Base-by-base conservation (phyloP, 2,888 invertebrate species). In the Platypus cylindrus region DNA sequence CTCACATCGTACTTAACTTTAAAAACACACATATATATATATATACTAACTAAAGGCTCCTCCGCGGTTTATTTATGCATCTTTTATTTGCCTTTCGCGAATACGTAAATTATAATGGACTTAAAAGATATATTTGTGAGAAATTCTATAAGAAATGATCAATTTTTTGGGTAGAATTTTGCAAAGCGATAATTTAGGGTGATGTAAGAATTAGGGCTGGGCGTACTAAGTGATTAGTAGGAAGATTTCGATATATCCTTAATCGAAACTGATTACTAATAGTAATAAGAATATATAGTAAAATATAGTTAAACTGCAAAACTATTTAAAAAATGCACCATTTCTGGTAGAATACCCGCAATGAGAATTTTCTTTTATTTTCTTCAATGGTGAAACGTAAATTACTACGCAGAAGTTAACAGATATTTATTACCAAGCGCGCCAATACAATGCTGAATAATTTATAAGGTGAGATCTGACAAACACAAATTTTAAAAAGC, bases 391-490 rank as follows among this genome's bases (percentile, higher is more conserved):
- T 43, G 38, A 36, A 47, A 53, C 56, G 56, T 57, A 57, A 57
- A 58, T 56, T 57, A 56, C n/a, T n/a, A n/a, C n/a, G n/a, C 46
- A 49, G 48, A 46, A 51, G 51, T 53, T 52, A 49, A 46, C 52
- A 50, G 53, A 56, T 56, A 59, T 59, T 59, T 58, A 58, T 58
- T 51, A 51, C 54, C 52, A 41, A n/a, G 47, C 43, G 49, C 49
- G 48, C 47, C 51, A 47, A 52, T 55, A 58, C 56, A 57, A 58
- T 59, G 54, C 54, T 53, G 57, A 56, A 59, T 60, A 57, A 60
- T 59, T 60, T 59, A 59, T 58, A 57, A 59, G 58, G 58, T 59
- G 58, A 58, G 56, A 59, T 55, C 58, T 57, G 60, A 59, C 59
- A 56, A 55, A 56, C 57, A 51, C 56, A 56, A 59, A 59, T 59